phyloP scores from a whole-genome alignment of 2,888 invertebrate species.

The Microctonus aethiopoides region DNA sequence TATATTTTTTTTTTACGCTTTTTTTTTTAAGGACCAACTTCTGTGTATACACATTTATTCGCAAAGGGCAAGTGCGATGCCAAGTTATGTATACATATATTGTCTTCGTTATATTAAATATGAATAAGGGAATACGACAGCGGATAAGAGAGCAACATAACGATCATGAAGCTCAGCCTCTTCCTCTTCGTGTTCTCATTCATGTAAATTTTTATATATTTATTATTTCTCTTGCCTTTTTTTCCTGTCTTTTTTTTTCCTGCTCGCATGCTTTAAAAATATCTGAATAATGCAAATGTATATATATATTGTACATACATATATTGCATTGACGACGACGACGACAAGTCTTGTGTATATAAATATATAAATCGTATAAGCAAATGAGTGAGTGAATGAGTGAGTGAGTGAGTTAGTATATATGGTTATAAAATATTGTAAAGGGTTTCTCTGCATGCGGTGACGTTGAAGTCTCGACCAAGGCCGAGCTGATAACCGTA shows the following conservation, averaged over 20 bases:
- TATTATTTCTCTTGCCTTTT: no score
- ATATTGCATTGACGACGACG: conserved; percentile 41
- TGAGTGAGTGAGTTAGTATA: no score
- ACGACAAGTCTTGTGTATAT: not conserved
- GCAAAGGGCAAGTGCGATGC: not conserved
- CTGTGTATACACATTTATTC: not conserved
- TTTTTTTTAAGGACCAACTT: not conserved
- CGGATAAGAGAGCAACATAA: conserved; percentile 61
- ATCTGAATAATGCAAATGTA: conserved; percentile 62
- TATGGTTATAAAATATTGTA: conserved; percentile 6
- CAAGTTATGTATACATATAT: no score
- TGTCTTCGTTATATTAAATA: conserved; percentile 12
- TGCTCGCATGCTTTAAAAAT: no score
- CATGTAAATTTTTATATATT: conserved; percentile 54
- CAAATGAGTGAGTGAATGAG: not conserved
- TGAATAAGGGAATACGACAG: conserved; percentile 23
- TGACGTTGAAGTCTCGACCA: conserved; percentile 2
- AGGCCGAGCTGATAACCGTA: conserved; percentile 13
- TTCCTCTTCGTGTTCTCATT: conserved; percentile 51
- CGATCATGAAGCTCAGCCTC: conserved; percentile 40
- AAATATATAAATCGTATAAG: not conserved
- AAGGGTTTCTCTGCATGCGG: not conserved
- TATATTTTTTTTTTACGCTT: conserved; percentile 2
- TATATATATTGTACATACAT: no score
- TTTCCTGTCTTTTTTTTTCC: not conserved